Evolutionary conservation across 2,113 vertebrate species (phyloP).

Genomic region (Xiphophorus maculatus): DNA sequence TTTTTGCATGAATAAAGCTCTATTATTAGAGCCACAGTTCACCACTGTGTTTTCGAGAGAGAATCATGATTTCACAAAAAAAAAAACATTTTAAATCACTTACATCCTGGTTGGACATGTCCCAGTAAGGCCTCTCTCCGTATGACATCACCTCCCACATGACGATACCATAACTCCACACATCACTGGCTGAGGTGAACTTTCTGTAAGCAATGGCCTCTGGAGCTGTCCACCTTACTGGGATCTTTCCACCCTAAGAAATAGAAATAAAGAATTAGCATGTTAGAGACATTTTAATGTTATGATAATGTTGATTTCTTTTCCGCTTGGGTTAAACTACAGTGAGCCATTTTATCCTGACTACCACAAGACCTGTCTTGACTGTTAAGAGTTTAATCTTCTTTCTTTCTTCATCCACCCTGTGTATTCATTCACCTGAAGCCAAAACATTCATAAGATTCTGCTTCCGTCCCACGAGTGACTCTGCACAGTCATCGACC

Average conservation of each 20-base stretch:
- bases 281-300: background rate
- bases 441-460: constrained; percentile 17
- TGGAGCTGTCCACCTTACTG: constrained; percentile 84
- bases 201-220: constrained; percentile 84
- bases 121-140: constrained; percentile 84
- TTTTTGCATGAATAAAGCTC: too few species aligned
- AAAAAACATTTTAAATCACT: constrained; percentile 45
- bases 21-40: too few species aligned
- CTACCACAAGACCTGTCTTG: background rate
- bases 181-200: constrained; percentile 84
- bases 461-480: constrained; percentile 32
- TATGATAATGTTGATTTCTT: background rate
- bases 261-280: background rate
- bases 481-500: constrained; percentile 63
- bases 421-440: constrained; percentile 35
- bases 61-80: background rate
- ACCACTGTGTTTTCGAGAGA: background rate
- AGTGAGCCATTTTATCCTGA: background rate
- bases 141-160: constrained; percentile 88
- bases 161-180: constrained; percentile 85
- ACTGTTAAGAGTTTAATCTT: background rate
- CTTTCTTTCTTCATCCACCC: constrained; percentile 8
- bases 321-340: background rate
- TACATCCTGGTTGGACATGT: constrained; percentile 86
- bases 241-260: constrained; percentile 82